Base-by-base conservation (phyloP, 2,797 vertebrate genomes). In the Xiphophorus birchmanni region DNA sequence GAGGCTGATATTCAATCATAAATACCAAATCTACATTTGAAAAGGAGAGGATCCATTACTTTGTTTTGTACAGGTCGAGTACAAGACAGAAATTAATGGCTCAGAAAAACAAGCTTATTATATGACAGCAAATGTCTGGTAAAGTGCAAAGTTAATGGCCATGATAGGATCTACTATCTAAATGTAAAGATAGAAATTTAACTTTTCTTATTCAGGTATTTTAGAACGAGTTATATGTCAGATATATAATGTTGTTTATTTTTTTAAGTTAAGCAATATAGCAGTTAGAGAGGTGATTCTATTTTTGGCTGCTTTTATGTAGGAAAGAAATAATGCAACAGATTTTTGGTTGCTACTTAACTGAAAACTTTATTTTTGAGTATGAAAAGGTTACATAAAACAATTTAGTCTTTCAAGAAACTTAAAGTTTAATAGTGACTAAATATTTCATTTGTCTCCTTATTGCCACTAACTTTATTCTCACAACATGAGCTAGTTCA, bases 31-130 rank as follows among this genome's bases (percentile, higher is more conserved):
- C 11, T 71, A 54, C 37, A 56, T 40, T 26, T 47, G 29, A 52
- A 48, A 75, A 79, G 63, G 47, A 75, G 18, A n/a, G 48, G 40
- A 29, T 42, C 37, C 60, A 48, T 40, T 52, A 82, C 73, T 65
- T 78, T 78, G 63, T 65, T 54, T 74, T 50, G 50, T 74, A 37
- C 73, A 40, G 48, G 18, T 74, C 48, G 21, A 54, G 35, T 75
- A 54, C 15, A 72, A 72, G 69, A 75, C 23, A 56, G n/a, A 52
- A 42, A 75, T 40, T 35, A 74, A 52, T 54, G 9, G 23, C 35
- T 35, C 48, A 15, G 29, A 23, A 54, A 74, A 40, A 71, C 67
- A 71, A 71, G 23, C 40, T 44, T 26, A 71, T 71, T 44, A 71
- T 71, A n/a, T 44, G 40, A 21, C 23, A 44, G 67, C 7, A 71